Percentiles rank a stretch among this genome's conserved stretches.
phyloP scores from a whole-genome alignment of 2,797 vertebrate species.

The Forpus xanthops region DNA sequence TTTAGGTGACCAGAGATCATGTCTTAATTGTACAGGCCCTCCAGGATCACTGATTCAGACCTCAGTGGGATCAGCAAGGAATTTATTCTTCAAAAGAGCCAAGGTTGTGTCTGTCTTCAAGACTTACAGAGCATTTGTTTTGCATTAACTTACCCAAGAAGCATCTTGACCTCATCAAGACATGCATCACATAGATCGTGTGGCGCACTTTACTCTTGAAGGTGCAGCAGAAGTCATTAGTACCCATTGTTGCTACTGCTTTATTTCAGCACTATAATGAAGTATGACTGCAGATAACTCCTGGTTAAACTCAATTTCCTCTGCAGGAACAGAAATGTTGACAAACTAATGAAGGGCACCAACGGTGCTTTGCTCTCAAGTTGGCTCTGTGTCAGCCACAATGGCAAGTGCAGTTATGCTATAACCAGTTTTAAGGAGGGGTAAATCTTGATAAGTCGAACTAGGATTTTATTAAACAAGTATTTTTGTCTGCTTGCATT shows the following conservation, averaged over 20 bases:
- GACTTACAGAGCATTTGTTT: not conserved
- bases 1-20: not conserved
- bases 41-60: not conserved
- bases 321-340: not conserved
- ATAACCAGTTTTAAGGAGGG: not conserved
- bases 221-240: not conserved
- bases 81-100: not conserved
- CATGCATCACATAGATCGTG: fast-evolving
- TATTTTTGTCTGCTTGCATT: not conserved
- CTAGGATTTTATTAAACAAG: not conserved
- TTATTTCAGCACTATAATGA: not conserved
- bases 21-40: not conserved
- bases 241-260: not conserved
- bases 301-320: not conserved
- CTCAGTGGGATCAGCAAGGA: not conserved
- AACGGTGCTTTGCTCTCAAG: fast-evolving
- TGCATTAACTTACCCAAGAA: not conserved
- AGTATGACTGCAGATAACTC: not conserved
- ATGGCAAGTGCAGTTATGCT: not conserved
- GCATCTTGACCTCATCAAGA: not conserved
- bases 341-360: not conserved
- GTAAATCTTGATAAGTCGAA: not conserved
- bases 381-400: not conserved
- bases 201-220: fast-evolving
- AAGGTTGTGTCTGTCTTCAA: not conserved